Conservation (phyloP, 2,797 vertebrate species). For the Diplodus sargus region DNA sequence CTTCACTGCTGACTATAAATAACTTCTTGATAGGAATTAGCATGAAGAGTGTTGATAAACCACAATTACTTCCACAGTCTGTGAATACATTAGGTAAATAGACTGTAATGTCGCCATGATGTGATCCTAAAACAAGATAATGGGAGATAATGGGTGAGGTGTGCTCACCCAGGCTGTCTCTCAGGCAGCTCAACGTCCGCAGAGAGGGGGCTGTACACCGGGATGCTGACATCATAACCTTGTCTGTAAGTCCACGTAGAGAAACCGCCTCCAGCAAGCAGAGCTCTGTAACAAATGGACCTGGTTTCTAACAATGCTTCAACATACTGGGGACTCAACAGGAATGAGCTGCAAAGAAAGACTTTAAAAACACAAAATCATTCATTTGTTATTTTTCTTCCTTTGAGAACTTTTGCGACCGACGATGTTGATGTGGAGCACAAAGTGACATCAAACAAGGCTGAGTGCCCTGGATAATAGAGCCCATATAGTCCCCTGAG, state of each 20-base stretch:
- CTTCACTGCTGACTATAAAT: neutral
- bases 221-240: conserved; percentile 98
- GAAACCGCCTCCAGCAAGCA: conserved; percentile 97
- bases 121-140: conserved; percentile 11
- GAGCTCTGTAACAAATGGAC: conserved; percentile 85
- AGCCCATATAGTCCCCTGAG: conserved; percentile 8
- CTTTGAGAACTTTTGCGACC: neutral
- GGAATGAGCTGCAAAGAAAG: neutral
- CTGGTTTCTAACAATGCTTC: conserved; percentile 24
- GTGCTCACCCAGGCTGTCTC: conserved; percentile 91
- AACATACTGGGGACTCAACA: conserved; percentile 7
- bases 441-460: conserved; percentile 31
- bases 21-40: neutral
- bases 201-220: conserved; percentile 95
- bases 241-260: conserved; percentile 99
- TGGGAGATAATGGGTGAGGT: neutral
- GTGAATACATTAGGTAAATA: neutral
- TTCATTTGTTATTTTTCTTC: neutral
- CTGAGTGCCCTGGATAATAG: conserved; percentile 10
- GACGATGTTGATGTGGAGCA: conserved; percentile 8
- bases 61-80: neutral
- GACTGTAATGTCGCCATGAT: conserved; percentile 22
- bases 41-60: neutral
- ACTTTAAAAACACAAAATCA: neutral
- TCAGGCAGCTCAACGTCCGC: conserved; percentile 92